Evolutionary conservation across 2,113 vertebrate species (phyloP).

Genomic region (Gobiocypris rarus): DNA sequence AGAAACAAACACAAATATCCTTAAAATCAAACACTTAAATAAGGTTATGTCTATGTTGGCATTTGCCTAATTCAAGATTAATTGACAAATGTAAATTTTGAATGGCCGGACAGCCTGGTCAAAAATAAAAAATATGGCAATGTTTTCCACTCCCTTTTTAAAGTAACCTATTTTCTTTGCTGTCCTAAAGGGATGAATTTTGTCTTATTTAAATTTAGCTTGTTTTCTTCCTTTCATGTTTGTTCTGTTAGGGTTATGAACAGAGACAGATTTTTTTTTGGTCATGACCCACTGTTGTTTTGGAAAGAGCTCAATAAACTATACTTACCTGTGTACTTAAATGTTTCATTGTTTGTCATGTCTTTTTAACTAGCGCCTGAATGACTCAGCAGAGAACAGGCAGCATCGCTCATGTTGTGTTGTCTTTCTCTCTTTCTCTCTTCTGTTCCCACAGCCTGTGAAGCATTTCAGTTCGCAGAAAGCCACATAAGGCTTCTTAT

Average conservation of each 20-base stretch:
- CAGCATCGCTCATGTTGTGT: not conserved
- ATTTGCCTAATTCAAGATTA: not conserved
- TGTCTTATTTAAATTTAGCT: not conserved
- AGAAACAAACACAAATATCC: not conserved
- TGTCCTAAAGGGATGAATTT: not conserved
- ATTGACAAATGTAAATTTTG: not conserved
- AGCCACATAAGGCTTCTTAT: conserved; percentile 51
- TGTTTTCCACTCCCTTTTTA: not conserved
- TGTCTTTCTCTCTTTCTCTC: not conserved
- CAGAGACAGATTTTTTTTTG: not conserved
- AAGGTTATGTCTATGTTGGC: not conserved
- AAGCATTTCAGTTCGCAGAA: conserved; percentile 39
- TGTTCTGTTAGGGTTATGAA: too few relatives aligned
- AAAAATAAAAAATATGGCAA: not conserved
- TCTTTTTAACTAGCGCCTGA: not conserved
- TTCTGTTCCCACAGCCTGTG: conserved; percentile 10
- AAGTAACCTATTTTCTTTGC: not conserved
- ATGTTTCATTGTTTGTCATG: not conserved
- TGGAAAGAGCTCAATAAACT: not conserved
- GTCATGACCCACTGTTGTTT: not conserved
- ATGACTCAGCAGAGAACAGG: conserved; percentile 30
- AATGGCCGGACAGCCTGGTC: not conserved
- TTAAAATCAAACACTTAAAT: not conserved
- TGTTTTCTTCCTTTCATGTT: not conserved
- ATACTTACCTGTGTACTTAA: conserved; percentile 7